Evolutionary conservation across 2,888 invertebrate species (phyloP).

Genomic region (Diabrotica balteata): DNA sequence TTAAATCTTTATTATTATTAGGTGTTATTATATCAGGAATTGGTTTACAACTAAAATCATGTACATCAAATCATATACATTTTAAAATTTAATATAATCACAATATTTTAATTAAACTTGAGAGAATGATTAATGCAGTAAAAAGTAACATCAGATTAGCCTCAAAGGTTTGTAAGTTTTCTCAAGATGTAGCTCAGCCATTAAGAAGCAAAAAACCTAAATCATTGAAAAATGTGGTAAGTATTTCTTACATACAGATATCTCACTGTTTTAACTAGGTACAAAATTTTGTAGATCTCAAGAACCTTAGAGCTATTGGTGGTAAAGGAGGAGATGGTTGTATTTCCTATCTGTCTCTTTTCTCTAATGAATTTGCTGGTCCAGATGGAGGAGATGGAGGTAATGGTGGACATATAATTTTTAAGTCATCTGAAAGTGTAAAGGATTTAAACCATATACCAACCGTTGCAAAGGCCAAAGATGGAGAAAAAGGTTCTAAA

Average conservation of each 20-base stretch:
- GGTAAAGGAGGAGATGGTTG: constrained; percentile 95
- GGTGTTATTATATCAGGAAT: too few relatives aligned
- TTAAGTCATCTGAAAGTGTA: constrained; percentile 73
- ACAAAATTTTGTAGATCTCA: constrained; percentile 73
- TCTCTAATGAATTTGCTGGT: constrained; percentile 87
- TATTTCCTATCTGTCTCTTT: constrained; percentile 83
- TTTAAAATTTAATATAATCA: too few relatives aligned
- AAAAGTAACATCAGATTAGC: too few relatives aligned
- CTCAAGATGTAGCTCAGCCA: constrained; percentile 54
- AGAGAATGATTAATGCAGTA: too few relatives aligned
- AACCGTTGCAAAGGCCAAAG: constrained; percentile 67
- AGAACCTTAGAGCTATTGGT: constrained; percentile 71
- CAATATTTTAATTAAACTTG: too few relatives aligned
- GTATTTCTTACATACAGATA: constrained; percentile 39
- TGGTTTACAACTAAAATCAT: too few relatives aligned
- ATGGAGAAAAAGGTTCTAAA: constrained; percentile 76
- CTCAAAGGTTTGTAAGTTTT: constrained; percentile 35
- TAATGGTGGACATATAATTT: constrained; percentile 91
- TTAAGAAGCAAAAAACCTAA: constrained; percentile 62
- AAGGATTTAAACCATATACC: constrained; percentile 75
- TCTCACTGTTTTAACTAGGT: constrained; percentile 39
- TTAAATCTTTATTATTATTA: too few relatives aligned
- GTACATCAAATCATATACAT: too few relatives aligned
- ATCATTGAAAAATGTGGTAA: constrained; percentile 59
- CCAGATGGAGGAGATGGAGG: constrained; percentile 98